Base-by-base conservation (phyloP, 2,797 vertebrate genomes). In the Sebastes jordani region DNA sequence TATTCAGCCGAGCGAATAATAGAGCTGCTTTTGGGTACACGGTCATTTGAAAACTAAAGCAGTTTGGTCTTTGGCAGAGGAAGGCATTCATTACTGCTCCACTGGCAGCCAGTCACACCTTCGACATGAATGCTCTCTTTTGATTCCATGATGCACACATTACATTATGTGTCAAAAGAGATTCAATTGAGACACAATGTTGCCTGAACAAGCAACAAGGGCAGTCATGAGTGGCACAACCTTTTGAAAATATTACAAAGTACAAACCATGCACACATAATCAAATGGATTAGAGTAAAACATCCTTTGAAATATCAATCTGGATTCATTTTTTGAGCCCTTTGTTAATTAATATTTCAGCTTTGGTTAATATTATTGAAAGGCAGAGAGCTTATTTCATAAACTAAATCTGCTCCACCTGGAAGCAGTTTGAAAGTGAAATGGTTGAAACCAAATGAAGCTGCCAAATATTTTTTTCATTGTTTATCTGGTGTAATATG, bases 1-100 rank as follows among this genome's bases (percentile, higher is more conserved):
- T 90, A 80, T 85, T 80, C 76, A 86, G 80, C 71, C 74, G 63
- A 52, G 74, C 11, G 7, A 83, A 77, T 75, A 86, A 84, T 81
- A 16, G 75, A 87, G 77, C 69, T 76, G 73, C 69, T 84, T 83
- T 79, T 86, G 64, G 74, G 59, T 52, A n/a, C 59, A 20, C 63
- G 30, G 64, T 80, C 70, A 78, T 82, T n/a, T 82, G 74, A 84
- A 78, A 77, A 78, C 81, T 58, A 64, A 88, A 55, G 64, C 49
- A 60, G 62, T 65, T 83, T 80, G 74, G 52, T 89, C 73, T 79
- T 82, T 83, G 80, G 84, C 78, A 85, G 65, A 55, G 72, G 61
- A 71, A 46, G 7, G 23, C 6, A 27, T 85, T 87, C 34, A 83
- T 81, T 85, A 62, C 7, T 84, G 38, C 68, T 65, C 74, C 29